Conservation (phyloP, 2,888 invertebrate species). For the Hedya salicella region DNA sequence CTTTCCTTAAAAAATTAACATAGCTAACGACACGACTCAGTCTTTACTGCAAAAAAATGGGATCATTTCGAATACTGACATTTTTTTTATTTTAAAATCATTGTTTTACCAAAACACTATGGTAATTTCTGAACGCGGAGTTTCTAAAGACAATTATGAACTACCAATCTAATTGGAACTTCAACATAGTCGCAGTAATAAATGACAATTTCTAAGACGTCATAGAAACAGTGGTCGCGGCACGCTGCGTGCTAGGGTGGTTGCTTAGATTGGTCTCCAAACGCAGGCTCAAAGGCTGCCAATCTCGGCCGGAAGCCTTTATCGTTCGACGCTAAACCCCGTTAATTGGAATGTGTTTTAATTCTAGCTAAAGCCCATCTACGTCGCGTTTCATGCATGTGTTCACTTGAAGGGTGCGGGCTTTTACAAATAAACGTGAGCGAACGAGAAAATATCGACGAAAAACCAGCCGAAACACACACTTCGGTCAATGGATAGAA, state of each 20-base stretch:
- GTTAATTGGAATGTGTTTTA: constrained; percentile 24
- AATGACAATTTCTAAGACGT: background rate
- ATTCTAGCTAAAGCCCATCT: constrained; percentile 15
- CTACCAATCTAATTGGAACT: too few relatives aligned
- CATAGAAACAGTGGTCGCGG: background rate
- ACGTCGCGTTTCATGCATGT: constrained; percentile 19
- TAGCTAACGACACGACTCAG: too few relatives aligned
- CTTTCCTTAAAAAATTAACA: too few relatives aligned
- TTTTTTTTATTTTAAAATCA: too few relatives aligned
- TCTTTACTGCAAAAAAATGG: too few relatives aligned
- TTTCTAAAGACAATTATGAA: too few relatives aligned
- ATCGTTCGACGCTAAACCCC: constrained; percentile 8
- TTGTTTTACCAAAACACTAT: too few relatives aligned
- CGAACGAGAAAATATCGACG: background rate
- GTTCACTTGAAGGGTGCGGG: constrained; percentile 6
- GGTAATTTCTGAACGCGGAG: too few relatives aligned
- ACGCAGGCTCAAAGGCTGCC: constrained; percentile 20
- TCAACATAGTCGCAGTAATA: background rate
- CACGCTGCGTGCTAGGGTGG: background rate
- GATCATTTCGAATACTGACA: too few relatives aligned
- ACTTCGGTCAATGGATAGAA: background rate
- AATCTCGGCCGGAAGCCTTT: constrained; percentile 7
- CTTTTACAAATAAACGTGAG: background rate
- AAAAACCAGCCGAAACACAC: background rate
- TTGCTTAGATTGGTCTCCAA: constrained; percentile 9